Conservation (phyloP, 2,888 invertebrate species). For the Isotomurus palustris region DNA sequence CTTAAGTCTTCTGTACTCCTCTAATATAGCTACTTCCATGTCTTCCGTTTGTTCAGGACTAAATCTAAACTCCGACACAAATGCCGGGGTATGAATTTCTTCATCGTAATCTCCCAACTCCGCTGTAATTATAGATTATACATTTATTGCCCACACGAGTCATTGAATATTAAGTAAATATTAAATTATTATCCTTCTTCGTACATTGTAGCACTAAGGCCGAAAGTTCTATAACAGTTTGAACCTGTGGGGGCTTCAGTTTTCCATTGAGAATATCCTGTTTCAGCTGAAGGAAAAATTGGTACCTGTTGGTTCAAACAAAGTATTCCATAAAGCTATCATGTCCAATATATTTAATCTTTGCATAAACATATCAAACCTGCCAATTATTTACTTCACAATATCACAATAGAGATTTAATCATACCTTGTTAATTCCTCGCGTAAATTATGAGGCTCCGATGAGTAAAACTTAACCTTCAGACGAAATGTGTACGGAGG, state of each 20-base stretch:
- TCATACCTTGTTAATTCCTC: slow-evolving; percentile 88
- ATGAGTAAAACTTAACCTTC: slow-evolving; percentile 97
- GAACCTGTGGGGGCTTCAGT: slow-evolving; percentile 71
- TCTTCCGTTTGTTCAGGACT: slow-evolving; percentile 94
- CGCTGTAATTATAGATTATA: slow-evolving; percentile 57
- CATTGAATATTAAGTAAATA: too few species aligned
- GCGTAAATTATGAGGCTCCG: slow-evolving; percentile 91
- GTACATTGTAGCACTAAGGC: slow-evolving; percentile 90
- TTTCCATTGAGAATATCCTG: slow-evolving; percentile 88
- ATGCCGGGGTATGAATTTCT: slow-evolving; percentile 84
- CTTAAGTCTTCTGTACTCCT: slow-evolving; percentile 80
- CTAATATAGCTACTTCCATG: slow-evolving; percentile 88
- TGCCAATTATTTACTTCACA: too few species aligned
- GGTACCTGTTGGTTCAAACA: too few species aligned
- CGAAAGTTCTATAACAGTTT: slow-evolving; percentile 81
- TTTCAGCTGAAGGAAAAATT: slow-evolving; percentile 96
- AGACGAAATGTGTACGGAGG: slow-evolving; percentile 94
- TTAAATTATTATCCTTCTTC: too few species aligned
- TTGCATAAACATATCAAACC: neutral
- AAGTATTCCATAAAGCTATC: too few species aligned
- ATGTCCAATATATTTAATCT: too few species aligned
- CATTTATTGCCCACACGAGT: neutral
- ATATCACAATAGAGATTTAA: slow-evolving; percentile 25
- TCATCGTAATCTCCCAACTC: slow-evolving; percentile 97
- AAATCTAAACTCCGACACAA: slow-evolving; percentile 97